Percentiles rank a stretch among this genome's conserved stretches.
Conservation (phyloP, 2,888 invertebrate genomes). For the Macropis europaea region DNA sequence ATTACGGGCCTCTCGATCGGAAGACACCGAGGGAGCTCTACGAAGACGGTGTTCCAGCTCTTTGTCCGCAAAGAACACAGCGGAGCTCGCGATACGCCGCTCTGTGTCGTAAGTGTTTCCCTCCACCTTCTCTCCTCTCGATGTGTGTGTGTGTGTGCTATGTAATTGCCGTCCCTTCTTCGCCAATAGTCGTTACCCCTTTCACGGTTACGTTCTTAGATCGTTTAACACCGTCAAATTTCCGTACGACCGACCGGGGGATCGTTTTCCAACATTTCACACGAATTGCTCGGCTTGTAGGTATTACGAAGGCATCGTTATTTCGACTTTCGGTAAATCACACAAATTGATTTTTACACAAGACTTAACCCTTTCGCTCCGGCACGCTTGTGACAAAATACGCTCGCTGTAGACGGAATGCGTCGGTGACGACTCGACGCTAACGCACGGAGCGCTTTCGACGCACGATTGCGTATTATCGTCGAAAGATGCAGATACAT, state of each 20-base stretch:
- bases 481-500: no score
- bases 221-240: constrained; percentile 10
- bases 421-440: no score
- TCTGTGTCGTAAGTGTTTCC: constrained; percentile 48
- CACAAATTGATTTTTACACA: constrained; percentile 3
- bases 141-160: background rate
- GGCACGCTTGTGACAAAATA: no score
- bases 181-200: constrained; percentile 10
- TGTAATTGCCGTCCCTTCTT: constrained; percentile 15
- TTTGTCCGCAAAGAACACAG: constrained; percentile 50
- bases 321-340: background rate
- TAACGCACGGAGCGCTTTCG: no score
- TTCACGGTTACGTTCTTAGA: background rate
- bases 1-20: constrained; percentile 76
- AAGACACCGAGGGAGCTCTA: constrained; percentile 66
- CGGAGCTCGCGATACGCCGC: constrained; percentile 37
- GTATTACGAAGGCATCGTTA: background rate
- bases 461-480: no score
- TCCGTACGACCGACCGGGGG: background rate
- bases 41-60: constrained; percentile 65
- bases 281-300: background rate
- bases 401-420: no score
- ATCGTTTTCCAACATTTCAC: constrained; percentile 4
- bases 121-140: background rate
- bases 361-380: no score